Conservation (phyloP, 2,888 invertebrate genomes). For the Xiphydria camelus region DNA sequence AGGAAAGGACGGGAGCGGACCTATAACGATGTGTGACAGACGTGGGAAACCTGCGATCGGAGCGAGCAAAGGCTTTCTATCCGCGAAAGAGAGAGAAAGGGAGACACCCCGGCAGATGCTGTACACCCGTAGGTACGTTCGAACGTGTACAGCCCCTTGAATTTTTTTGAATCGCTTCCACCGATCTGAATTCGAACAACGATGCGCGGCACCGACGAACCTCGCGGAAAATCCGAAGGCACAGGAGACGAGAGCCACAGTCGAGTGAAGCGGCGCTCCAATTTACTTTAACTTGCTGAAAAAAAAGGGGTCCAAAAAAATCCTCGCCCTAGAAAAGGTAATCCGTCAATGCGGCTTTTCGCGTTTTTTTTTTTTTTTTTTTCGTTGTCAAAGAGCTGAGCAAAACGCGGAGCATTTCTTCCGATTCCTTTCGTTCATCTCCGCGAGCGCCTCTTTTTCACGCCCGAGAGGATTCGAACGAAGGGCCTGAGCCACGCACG, state of each 20-base stretch:
- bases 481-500: no score
- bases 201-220: conserved; percentile 12
- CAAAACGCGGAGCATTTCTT: no score
- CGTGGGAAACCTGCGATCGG: conserved; percentile 34
- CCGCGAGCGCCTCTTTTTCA: no score
- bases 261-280: conserved; percentile 29
- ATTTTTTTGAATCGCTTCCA: conserved; percentile 34
- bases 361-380: conserved; percentile 11
- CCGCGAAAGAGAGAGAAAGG: not conserved
- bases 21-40: conserved; percentile 22
- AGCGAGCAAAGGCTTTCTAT: conserved; percentile 8
- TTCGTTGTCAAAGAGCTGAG: no score
- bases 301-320: not conserved
- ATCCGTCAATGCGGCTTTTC: conserved; percentile 18
- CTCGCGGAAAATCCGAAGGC: not conserved
- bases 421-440: no score
- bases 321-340: conserved; percentile 20
- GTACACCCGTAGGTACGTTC: not conserved
- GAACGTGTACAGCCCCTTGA: not conserved
- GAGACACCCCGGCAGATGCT: conserved; percentile 12
- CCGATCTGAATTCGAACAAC: conserved; percentile 39
- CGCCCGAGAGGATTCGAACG: no score
- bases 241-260: no score
- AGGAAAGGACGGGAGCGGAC: no score
- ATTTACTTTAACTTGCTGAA: conserved; percentile 23